phyloP scores from a whole-genome alignment of 2,113 vertebrate genomes.

The Poecilia latipinna region DNA sequence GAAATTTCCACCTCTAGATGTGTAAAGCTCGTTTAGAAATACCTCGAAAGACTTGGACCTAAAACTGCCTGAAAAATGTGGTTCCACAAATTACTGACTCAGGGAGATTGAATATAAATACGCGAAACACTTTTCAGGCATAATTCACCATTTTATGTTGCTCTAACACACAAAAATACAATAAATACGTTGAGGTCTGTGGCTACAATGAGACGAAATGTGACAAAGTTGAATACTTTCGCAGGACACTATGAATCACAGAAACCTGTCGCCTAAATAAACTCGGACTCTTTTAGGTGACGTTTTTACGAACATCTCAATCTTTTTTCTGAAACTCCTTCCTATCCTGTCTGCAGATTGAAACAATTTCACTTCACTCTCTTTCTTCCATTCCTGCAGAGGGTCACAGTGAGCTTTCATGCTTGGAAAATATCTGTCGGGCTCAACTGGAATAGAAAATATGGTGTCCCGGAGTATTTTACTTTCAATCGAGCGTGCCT shows the following conservation, averaged over 20 bases:
- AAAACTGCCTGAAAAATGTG: no score
- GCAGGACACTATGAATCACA: conserved; percentile 18
- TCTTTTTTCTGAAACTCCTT: conserved; percentile 23
- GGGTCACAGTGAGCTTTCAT: conserved; percentile 40
- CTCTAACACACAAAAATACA: neutral
- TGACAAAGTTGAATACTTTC: neutral
- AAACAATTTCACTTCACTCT: conserved; percentile 42
- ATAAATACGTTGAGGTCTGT: neutral
- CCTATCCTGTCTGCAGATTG: conserved; percentile 26
- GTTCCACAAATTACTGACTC: no score
- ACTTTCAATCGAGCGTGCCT: conserved; percentile 71
- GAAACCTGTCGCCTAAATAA: conserved; percentile 3
- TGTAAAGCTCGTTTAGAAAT: neutral
- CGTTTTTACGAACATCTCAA: conserved; percentile 21
- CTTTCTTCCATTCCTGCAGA: conserved; percentile 23
- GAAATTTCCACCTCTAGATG: neutral
- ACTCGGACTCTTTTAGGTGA: conserved; percentile 20
- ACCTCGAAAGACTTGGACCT: neutral
- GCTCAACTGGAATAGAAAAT: conserved; percentile 72
- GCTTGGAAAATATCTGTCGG: conserved; percentile 54
- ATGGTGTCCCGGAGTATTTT: conserved; percentile 70
- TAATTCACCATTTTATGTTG: neutral
- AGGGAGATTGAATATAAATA: no score
- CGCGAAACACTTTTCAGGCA: no score
- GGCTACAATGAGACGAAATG: neutral